A percentile compares a stretch with the other conserved stretches of the same genome.
Evolutionary conservation across 2,113 vertebrate species (phyloP).

Genomic region (Corythoichthys haematopterus): DNA sequence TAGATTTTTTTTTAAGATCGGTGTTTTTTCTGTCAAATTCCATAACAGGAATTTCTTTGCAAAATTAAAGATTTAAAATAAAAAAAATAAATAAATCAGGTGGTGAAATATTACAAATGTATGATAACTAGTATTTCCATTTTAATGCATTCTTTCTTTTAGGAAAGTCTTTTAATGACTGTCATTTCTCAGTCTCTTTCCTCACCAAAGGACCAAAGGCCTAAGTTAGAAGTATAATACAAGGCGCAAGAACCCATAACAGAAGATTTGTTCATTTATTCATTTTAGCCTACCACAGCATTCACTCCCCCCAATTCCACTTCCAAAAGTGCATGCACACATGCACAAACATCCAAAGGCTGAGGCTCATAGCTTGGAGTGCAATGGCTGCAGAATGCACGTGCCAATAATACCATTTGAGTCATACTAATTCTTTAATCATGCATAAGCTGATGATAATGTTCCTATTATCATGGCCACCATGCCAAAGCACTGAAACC

Average conservation of each 20-base stretch:
- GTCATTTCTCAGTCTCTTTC: neutral
- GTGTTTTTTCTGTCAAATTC: too few species aligned
- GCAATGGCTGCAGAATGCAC: neutral
- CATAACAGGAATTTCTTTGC: too few species aligned
- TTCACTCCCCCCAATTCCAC: neutral
- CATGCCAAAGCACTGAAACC: neutral
- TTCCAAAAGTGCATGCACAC: neutral
- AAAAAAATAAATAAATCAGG: neutral
- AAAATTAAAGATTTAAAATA: too few species aligned
- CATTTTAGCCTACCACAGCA: neutral
- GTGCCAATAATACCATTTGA: neutral
- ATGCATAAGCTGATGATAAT: neutral
- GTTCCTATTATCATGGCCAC: neutral
- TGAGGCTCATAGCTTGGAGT: neutral
- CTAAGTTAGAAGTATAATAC: neutral
- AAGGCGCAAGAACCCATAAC: neutral
- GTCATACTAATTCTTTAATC: neutral
- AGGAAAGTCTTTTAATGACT: neutral
- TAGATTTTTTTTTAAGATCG: too few species aligned
- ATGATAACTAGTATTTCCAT: neutral
- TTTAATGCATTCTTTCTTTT: neutral
- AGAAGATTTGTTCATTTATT: neutral
- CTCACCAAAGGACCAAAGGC: neutral
- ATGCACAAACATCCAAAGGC: neutral
- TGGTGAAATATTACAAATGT: neutral